Evolutionary conservation across 2,888 invertebrate genomes (phyloP), one percentile per base, ranked within the genome.

Genomic region (Junonia oenone): DNA sequence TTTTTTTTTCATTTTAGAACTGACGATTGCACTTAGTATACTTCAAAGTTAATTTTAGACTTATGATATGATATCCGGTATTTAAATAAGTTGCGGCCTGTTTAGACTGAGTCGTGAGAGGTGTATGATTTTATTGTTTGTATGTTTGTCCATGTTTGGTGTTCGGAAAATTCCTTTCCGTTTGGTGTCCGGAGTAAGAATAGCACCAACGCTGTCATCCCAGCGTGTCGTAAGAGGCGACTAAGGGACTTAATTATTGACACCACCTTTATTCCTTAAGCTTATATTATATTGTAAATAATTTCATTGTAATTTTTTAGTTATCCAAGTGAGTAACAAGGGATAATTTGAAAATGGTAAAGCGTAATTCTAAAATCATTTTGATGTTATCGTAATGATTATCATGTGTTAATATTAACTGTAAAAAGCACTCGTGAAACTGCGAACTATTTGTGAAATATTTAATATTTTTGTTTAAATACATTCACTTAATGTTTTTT

Each of bases 141-240:
- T n/a, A n/a, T n/a, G n/a, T n/a, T n/a, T n/a, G n/a, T n/a, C n/a
- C n/a, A n/a, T n/a, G n/a, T n/a, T n/a, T n/a, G n/a, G n/a, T n/a
- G n/a, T n/a, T n/a, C n/a, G n/a, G n/a, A n/a, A n/a, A n/a, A n/a
- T n/a, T n/a, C n/a, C n/a, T n/a, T n/a, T n/a, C 47, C 51, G 56
- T 35, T 33, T 47, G 51, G 47, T 51, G 43, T 43, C 35, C 47
- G 51, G 47, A 47, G 26, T 6, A 2, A 47, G 47, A 51, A 43
- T 51, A 40, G 47, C 47, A 51, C 51, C 56, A 47, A 33, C 51
- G 51, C 43, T 13, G 1, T 33, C 31, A 11, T 47, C 15, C 15
- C 38, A 15, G 43, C 56, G 47, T 56, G 51, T 56, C 56, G 56
- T 56, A 48, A 14, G 17, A 56, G 47, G 26, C 51, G 51, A 56